These are phyloP conservation scores for Halictus ligatus DNA, from an alignment of 2,888 invertebrate species.

Conservation along the genomic window DNA sequence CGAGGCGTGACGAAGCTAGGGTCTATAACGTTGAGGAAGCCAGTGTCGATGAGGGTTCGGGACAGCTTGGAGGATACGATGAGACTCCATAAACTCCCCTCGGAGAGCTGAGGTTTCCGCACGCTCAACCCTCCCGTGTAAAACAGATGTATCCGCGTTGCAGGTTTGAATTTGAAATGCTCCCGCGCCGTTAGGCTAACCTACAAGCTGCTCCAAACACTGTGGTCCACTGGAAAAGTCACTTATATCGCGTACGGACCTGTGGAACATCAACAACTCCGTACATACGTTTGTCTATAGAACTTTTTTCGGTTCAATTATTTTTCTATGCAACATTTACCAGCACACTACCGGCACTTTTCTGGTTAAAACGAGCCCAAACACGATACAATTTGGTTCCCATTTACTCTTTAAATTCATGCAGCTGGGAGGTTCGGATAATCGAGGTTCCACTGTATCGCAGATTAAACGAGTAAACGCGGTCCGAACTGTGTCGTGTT, in stretches of 20 bases:
- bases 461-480: neutral
- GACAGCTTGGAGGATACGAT: slow-evolving; percentile 37
- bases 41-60: slow-evolving; percentile 48
- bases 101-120: slow-evolving; percentile 30
- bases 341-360: neutral
- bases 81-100: slow-evolving; percentile 41
- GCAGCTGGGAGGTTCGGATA: neutral
- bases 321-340: neutral
- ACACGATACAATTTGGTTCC: neutral
- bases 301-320: neutral
- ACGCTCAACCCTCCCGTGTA: slow-evolving; percentile 25
- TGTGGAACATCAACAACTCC: too few species aligned
- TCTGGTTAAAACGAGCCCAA: neutral
- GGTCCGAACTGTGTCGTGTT: neutral
- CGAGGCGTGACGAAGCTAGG: slow-evolving; percentile 42
- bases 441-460: neutral
- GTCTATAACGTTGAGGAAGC: slow-evolving; percentile 21
- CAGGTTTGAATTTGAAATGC: slow-evolving; percentile 45
- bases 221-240: neutral
- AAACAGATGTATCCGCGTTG: slow-evolving; percentile 42
- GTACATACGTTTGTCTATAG: too few species aligned
- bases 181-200: neutral
- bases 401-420: neutral
- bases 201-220: neutral
- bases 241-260: too few species aligned